phyloP scores from a whole-genome alignment of 2,113 vertebrate genomes.

The Semicossyphus pulcher region DNA sequence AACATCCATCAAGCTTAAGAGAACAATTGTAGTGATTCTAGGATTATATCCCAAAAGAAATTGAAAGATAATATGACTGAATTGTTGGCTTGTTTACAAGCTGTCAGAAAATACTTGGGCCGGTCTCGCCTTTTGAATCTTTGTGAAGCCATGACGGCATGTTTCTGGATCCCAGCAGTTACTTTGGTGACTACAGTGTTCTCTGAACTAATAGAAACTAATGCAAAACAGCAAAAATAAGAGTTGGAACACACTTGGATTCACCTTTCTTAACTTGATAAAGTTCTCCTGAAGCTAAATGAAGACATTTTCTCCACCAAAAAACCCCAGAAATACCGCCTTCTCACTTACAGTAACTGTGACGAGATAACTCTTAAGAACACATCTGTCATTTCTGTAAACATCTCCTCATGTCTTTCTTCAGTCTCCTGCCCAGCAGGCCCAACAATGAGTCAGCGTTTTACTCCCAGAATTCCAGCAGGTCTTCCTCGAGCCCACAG shows the following conservation, averaged over 20 bases:
- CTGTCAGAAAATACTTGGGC: background rate
- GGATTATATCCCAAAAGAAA: background rate
- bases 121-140: background rate
- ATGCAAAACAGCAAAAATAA: background rate
- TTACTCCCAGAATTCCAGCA: constrained; percentile 64
- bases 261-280: no score
- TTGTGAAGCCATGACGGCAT: background rate
- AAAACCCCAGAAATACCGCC: constrained; percentile 1
- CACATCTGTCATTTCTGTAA: constrained; percentile 12
- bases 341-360: background rate
- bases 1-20: background rate
- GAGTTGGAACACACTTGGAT: no score
- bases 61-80: background rate
- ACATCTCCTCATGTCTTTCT: constrained; percentile 26
- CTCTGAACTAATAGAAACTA: background rate
- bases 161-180: background rate
- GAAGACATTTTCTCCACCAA: background rate
- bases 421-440: constrained; percentile 23
- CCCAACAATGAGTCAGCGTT: constrained; percentile 71
- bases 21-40: background rate
- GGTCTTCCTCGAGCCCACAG: constrained; percentile 62
- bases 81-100: background rate
- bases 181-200: background rate
- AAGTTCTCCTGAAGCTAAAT: background rate
- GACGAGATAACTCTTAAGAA: background rate